phyloP scores from a whole-genome alignment of 2,797 vertebrate genomes.

The Pteropus rufus region DNA sequence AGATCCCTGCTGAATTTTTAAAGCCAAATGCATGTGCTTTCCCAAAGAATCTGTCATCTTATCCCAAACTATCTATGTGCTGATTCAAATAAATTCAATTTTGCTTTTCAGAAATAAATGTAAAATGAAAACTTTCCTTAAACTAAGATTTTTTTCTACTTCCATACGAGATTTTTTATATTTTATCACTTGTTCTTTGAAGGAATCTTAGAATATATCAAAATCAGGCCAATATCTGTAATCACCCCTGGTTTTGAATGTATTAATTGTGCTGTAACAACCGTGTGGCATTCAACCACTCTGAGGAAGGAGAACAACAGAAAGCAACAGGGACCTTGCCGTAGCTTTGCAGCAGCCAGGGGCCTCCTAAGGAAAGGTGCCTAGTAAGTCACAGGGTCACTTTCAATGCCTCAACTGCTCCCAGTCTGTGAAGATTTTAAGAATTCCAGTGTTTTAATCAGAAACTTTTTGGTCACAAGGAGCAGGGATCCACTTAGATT shows the following conservation, averaged over 20 bases:
- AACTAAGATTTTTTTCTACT: not conserved
- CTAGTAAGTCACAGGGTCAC: not conserved
- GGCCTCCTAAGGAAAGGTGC: not conserved
- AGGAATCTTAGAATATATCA: not conserved
- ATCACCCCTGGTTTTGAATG: too few species aligned
- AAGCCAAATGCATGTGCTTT: not conserved
- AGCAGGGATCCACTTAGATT: not conserved
- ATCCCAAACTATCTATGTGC: not conserved
- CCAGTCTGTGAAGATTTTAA: not conserved
- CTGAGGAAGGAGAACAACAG: not conserved
- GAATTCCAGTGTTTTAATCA: not conserved
- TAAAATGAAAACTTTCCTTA: not conserved
- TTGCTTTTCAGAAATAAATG: not conserved
- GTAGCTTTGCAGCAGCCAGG: not conserved
- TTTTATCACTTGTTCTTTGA: not conserved
- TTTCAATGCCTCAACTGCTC: not conserved
- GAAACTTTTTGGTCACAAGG: not conserved
- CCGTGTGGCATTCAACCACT: accelerated
- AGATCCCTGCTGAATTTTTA: not conserved
- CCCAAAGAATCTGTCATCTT: not conserved
- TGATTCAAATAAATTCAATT: not conserved
- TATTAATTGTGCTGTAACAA: not conserved
- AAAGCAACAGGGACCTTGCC: not conserved
- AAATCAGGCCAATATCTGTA: not conserved
- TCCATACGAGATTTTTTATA: not conserved